A percentile compares a stretch with the other conserved stretches of the same genome.
Conservation (phyloP, 2,113 vertebrate species). For the Peromyscus maniculatus region DNA sequence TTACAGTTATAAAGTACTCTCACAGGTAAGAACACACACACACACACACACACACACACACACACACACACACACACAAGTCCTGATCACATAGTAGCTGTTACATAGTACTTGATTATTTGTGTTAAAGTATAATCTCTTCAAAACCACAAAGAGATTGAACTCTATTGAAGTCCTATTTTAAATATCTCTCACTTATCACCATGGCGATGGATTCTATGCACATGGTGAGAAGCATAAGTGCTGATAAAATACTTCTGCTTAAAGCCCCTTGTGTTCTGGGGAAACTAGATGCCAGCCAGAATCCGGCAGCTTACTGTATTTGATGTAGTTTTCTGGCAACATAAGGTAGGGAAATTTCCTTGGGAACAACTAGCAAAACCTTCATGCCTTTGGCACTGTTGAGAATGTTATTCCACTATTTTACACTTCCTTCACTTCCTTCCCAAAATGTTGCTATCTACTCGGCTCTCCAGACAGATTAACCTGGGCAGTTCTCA, state of each 20-base stretch:
- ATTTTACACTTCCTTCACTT: slow-evolving; percentile 27
- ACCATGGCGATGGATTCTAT: not conserved
- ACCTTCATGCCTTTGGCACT: not conserved
- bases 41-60: not conserved
- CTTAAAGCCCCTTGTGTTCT: not conserved
- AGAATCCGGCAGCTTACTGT: not conserved
- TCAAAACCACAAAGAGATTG: not conserved
- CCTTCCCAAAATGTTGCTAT: not conserved
- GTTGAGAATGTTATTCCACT: not conserved
- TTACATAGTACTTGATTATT: not conserved
- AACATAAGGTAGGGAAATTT: not conserved
- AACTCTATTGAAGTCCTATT: not conserved
- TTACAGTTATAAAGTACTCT: slow-evolving; percentile 35
- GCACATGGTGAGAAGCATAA: not conserved
- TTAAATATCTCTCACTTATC: not conserved
- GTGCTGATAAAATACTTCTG: not conserved
- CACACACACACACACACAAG: not conserved
- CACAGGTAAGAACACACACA: not conserved
- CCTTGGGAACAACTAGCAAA: slow-evolving; percentile 16
- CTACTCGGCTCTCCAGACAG: accelerated
- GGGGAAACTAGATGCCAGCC: not conserved
- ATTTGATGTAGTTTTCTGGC: not conserved
- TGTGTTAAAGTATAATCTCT: slow-evolving; percentile 42
- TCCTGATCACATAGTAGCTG: slow-evolving; percentile 34
- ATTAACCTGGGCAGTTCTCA: not conserved